Base-by-base conservation (phyloP, 2,797 vertebrate genomes). In the Helostoma temminkii region DNA sequence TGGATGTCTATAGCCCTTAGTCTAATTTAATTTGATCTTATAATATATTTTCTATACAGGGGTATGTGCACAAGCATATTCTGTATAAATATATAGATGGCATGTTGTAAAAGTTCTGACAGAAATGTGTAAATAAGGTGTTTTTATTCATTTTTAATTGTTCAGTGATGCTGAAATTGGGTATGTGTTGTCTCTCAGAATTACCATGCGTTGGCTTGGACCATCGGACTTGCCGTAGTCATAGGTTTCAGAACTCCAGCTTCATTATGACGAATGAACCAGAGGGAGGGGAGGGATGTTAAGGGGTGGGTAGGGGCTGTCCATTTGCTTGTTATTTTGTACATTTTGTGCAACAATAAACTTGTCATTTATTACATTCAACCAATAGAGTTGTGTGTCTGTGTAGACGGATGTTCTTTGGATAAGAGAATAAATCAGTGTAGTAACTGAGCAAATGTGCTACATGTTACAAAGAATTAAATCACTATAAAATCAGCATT, bases 301-400 rank as follows among this genome's bases (percentile, higher is more conserved):
- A 30, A 22, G 46, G 70, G 66, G 64, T 39, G 77, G 34, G 39
- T 19, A 1, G 71, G 87, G 78, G 78, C 78, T 90, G 85, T 93
- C 93, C 95, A 94, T 95, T 95, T 95, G 94, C 94, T 94, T 95
- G 93, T 96, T 96, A 93, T 96, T 96, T 96, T 96, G 94, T 96
- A 96, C 94, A 95, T 95, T 94, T 94, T 94, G 94, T 94, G 93
- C 94, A 94, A 95, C 93, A 96, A 96, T 96, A 96, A 96, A 95
- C 94, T 93, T 86, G 81, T 94, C 94, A 94, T 95, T 96, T 94
- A 95, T 93, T 91, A 95, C 92, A 91, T 91, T 92, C 56, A 80
- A 52, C 69, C 50, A 37, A 1, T 21, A 70, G 19, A n/a, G 60
- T 76, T 48, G 10, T 64, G 70, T 57, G 16, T 79, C 24, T 80